Evolutionary conservation across 1,140 invertebrate species (phyloP), one percentile per base, ranked within the genome.

Genomic region (Drosophila lacteicornis): DNA sequence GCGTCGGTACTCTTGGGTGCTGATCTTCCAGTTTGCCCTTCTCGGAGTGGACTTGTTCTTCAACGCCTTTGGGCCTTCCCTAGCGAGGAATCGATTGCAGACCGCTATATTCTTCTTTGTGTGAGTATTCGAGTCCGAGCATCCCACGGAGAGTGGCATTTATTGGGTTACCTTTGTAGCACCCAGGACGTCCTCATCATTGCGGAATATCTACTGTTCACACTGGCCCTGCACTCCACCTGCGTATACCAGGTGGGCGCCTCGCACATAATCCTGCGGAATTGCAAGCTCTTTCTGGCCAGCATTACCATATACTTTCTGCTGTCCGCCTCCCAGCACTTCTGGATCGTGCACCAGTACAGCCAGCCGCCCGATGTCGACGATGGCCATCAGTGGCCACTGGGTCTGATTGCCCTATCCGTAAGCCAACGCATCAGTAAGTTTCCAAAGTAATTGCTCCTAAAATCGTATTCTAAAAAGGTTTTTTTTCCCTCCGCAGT

Each of bases 211-310:
- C 94, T 95, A 1, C 91, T 95, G 42, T 93, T 96, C 57, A 90
- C 96, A 17, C 93, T 96, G 62, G 95, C 94, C 57, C 95, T 96
- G 62, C 96, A 96, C 84, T 95, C 95, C 5, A 96, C 96, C 8
- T 96, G 96, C 83, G 94, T 96, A 71, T 96, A 96, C 93, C 95
- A 96, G 93, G 96, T 96, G 93, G 96, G 96, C 47, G 93, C 96
- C 57, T 94, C 96, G 65, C 95, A 96, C 92, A 93, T 96, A 19
- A 91, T 96, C 19, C 94, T 49, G 93, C 93, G 66, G 86, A 94
- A 85, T 94, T 96, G 79, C 93, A 95, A 78, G 85, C 93, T 71
- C 82, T 96, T 75, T 94, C 94, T 80, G 94, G 94, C 33, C 79
- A 95, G 46, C 94, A 96, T 91, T 22, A 82, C 85, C 2, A 60